Evolutionary conservation across 2,797 vertebrate genomes (phyloP).

Genomic region (Takifugu ocellatus): DNA sequence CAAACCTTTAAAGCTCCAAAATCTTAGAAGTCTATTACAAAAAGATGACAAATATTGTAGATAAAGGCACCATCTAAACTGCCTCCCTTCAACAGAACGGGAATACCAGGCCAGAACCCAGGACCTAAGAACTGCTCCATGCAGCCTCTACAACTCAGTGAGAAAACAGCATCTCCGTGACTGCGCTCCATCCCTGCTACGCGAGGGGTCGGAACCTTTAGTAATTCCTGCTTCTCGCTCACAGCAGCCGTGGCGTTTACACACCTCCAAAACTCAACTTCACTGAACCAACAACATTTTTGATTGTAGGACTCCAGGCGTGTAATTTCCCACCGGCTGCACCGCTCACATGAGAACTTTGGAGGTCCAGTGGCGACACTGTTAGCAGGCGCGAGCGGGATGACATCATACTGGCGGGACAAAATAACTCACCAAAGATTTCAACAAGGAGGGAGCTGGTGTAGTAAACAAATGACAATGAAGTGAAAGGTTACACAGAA

Average conservation of each 20-base stretch:
- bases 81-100: slow-evolving; percentile 61
- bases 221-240: slow-evolving; percentile 44
- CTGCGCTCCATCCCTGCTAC: slow-evolving; percentile 30
- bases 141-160: slow-evolving; percentile 52
- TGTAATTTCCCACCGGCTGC: too few species aligned
- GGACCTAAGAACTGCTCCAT: slow-evolving; percentile 53
- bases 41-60: slow-evolving; percentile 68
- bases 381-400: too few species aligned
- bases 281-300: too few species aligned
- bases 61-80: slow-evolving; percentile 62
- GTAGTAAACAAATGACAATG: too few species aligned
- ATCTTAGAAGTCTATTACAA: slow-evolving; percentile 3
- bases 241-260: slow-evolving; percentile 50
- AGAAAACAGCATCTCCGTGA: slow-evolving; percentile 53
- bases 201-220: slow-evolving; percentile 54
- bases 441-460: too few species aligned
- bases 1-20: too few species aligned
- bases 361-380: too few species aligned
- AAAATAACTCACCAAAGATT: too few species aligned
- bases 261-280: slow-evolving; percentile 32
- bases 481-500: too few species aligned
- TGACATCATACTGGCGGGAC: too few species aligned
- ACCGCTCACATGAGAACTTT: too few species aligned
- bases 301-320: too few species aligned
- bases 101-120: slow-evolving; percentile 54